Base-by-base conservation (phyloP, 1,140 invertebrate species). In the Trissolcus basalis region DNA sequence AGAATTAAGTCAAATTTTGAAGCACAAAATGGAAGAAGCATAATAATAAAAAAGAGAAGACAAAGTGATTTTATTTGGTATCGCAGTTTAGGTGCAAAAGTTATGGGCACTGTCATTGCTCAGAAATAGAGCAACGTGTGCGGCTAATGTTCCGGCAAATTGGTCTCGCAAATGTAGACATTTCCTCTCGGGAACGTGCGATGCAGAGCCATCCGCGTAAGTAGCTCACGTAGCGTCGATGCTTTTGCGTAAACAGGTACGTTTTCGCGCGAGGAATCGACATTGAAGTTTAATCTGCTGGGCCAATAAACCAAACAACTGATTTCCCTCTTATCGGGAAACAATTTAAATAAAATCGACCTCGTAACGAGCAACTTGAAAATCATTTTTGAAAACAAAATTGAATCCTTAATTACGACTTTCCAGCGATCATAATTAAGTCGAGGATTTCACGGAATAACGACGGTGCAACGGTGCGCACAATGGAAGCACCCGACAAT, bases 111-210 rank as follows among this genome's bases (percentile, higher is more conserved):
- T 77, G 72, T 79, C 71, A 76, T 73, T 77, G 53, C 36, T 80
- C 50, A 75, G 48, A 56, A 73, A 80, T 60, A 68, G 69, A 81
- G 54, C 78, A 80, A 79, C 80, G 80, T 83, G 75, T 81, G 81
- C 79, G 79, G 77, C 83, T 86, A 86, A 86, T 85, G 85, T 83
- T 85, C 81, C 83, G 83, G 80, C 78, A 86, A 86, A 86, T 86
- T 85, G 85, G 81, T 80, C 80, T 81, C 79, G 79, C 81, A 80
- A 82, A 84, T 82, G 81, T 80, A 81, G 80, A 83, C 76, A 80
- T 78, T 77, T 79, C 71, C 80, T 82, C 82, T 77, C 79, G 79
- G 80, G 81, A 83, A 83, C 85, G 77, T 82, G 77, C 48, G 68
- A 81, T 75, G 77, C 50, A 64, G 50, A 68, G 54, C 78, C 63